Conservation (phyloP, 2,888 invertebrate species). For the Notocelia uddmanniana region DNA sequence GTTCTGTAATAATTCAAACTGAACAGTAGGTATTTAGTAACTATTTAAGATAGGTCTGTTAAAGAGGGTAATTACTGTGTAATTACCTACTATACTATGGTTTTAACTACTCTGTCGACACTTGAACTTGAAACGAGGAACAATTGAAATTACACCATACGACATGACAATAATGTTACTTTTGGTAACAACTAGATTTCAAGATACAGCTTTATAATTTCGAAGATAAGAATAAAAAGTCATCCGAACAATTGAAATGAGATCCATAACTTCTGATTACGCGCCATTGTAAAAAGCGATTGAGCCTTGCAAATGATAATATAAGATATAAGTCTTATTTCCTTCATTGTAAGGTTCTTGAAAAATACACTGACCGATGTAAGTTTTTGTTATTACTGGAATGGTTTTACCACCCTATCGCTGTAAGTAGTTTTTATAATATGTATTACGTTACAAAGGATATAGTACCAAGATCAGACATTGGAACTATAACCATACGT, state of each 20-base stretch:
- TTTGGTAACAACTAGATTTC: background rate
- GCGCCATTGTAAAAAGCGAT: background rate
- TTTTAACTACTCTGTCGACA: background rate
- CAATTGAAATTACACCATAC: background rate
- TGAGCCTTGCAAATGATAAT: background rate
- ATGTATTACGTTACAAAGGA: background rate
- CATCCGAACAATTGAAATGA: conserved; percentile 9
- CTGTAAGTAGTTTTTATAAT: background rate
- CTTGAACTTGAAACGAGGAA: background rate
- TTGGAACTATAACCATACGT: background rate
- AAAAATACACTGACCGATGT: background rate
- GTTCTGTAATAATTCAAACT: background rate
- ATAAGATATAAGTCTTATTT: conserved; percentile 9
- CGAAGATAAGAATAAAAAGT: background rate
- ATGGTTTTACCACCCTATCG: background rate
- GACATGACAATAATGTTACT: background rate
- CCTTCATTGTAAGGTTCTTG: background rate
- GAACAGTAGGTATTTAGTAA: too few relatives aligned
- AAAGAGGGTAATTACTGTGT: too few relatives aligned
- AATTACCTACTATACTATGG: too few relatives aligned
- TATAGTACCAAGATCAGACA: background rate
- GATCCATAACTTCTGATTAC: conserved; percentile 11
- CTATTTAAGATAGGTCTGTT: too few relatives aligned
- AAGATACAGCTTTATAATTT: background rate
- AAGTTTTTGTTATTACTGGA: background rate